Base-by-base conservation (phyloP, 2,797 vertebrate species). In the Cossypha heuglini region DNA sequence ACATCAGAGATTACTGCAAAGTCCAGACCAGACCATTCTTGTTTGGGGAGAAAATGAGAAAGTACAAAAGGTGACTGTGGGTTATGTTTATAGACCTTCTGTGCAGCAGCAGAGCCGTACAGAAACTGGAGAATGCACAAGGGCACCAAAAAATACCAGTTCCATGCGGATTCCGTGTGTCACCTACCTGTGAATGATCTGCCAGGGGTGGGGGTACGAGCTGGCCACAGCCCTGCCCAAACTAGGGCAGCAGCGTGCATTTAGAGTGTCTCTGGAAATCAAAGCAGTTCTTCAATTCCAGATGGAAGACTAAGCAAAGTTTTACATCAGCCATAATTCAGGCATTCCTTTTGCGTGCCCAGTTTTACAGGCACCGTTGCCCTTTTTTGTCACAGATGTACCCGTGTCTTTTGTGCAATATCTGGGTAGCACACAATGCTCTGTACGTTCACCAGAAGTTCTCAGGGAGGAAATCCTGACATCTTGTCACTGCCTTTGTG, bases 51-150 rank as follows among this genome's bases (percentile, higher is more conserved):
- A 96, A 89, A 96, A 93, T 51, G 80, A 97, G 88, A 96, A 96
- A 88, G 97, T 94, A 97, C 96, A 97, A 97, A 97, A 97, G 96
- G 96, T 97, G 96, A 96, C 90, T 73, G 61, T 8, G 19, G 97
- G 96, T 97, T 96, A 96, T 96, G 95, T 96, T 97, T 97, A 95
- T 87, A 96, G 91, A 84, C 19, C 1, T 94, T 83, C 72, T 68
- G 81, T 76, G 81, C 51, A 31, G 59, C 2, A 16, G 67, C 81
- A 83, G 93, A 95, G 94, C 94, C 11, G 33, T 28, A 35, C 73
- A 76, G 87, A 95, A 96, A 95, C 88, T 22, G 59, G 93, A 94
- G 83, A 82, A 94, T 51, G 79, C 68, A 93, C 88, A 89, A 96
- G 81, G 72, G 77, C 92, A 97, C 85, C 61, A 88, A 96, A 82